These are phyloP conservation scores for Falco rusticolus DNA, from an alignment of 2,797 vertebrate species.

Conservation along the genomic window DNA sequence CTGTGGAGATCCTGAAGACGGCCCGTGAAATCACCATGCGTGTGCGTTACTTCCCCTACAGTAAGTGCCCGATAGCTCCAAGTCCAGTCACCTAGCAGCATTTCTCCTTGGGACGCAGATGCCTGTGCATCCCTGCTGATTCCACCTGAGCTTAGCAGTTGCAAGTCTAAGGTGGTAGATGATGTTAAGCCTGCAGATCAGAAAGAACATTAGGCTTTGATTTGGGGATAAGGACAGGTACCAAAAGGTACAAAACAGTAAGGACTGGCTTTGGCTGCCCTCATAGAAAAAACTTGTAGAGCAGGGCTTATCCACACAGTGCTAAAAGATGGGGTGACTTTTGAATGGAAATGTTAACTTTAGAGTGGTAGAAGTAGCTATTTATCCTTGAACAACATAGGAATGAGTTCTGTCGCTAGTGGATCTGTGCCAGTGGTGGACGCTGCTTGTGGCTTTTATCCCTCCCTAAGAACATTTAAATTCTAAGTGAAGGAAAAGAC, in stretches of 20 bases:
- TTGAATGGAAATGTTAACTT: not conserved
- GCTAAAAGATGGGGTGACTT: not conserved
- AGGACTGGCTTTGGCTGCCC: not conserved
- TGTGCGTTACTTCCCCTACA: conserved; percentile 97
- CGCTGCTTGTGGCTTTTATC: not conserved
- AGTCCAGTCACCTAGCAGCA: not conserved
- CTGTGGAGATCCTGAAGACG: conserved; percentile 97
- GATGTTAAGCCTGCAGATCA: not conserved
- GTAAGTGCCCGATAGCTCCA: conserved; percentile 77
- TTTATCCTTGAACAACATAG: not conserved
- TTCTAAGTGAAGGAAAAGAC: not conserved
- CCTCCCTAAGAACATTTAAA: not conserved
- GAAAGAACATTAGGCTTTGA: not conserved
- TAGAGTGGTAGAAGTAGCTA: not conserved
- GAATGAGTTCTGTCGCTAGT: not conserved
- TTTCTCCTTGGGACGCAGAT: not conserved
- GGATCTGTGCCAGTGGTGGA: not conserved
- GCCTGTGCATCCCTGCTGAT: fast-evolving
- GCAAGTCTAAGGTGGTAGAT: not conserved
- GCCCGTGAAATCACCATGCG: conserved; percentile 96
- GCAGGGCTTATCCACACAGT: not conserved
- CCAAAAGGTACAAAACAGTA: not conserved
- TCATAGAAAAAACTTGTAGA: fast-evolving
- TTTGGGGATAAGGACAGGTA: not conserved
- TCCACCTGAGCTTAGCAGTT: not conserved